These are phyloP conservation scores for Drosophila tristis DNA, from an alignment of 1,140 invertebrate species.

Conservation along the genomic window DNA sequence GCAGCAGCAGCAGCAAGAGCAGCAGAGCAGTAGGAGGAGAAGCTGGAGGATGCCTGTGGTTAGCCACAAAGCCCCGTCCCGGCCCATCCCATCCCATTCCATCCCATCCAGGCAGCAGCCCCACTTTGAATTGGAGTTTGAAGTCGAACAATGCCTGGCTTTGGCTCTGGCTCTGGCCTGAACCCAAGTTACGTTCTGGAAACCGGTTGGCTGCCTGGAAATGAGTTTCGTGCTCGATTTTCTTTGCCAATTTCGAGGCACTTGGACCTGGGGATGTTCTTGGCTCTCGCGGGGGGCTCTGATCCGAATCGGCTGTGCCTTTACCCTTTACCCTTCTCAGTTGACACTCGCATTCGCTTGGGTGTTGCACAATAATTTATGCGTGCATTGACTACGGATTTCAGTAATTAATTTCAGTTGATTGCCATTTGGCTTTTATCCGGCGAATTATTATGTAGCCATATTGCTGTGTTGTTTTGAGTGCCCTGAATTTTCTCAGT, in stretches of 20 bases:
- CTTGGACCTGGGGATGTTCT: constrained; percentile 46
- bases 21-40: constrained; percentile 13
- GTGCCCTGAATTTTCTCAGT: constrained; percentile 13
- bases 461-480: neutral
- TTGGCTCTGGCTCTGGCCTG: constrained; percentile 13
- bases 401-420: constrained; percentile 60
- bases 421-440: constrained; percentile 43
- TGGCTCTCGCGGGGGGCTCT: constrained; percentile 14
- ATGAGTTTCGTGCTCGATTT: constrained; percentile 42
- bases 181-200: constrained; percentile 33
- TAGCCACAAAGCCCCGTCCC: constrained; percentile 60
- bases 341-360: constrained; percentile 26
- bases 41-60: constrained; percentile 67
- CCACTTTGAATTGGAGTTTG: constrained; percentile 47
- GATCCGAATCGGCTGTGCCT: constrained; percentile 5
- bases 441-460: constrained; percentile 23
- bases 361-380: constrained; percentile 59
- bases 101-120: neutral
- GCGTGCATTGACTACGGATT: constrained; percentile 60
- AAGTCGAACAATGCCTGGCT: constrained; percentile 42
- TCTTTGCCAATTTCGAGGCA: constrained; percentile 39
- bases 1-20: too few species aligned
- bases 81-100: neutral
- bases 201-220: constrained; percentile 41
- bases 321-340: neutral